Evolutionary conservation across 2,113 vertebrate genomes (phyloP), one percentile per base, ranked within the genome.

Genomic region (Sinocyclocheilus maitianheensis): DNA sequence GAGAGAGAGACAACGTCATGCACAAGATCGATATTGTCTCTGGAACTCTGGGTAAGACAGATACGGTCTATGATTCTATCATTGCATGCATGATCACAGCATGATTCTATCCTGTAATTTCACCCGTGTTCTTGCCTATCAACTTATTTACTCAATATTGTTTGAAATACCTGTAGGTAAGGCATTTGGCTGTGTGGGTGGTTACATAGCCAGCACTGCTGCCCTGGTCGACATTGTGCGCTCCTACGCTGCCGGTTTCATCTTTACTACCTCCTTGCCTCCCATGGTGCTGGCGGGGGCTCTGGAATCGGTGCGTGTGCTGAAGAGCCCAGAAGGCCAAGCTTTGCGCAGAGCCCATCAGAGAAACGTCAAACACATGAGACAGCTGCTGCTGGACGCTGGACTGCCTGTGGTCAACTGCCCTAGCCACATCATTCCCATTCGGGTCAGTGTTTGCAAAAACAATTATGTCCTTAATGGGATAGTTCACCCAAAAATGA

Each of bases 351-450:
- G 97, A 20, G 91, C 96, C 53, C 97, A 98, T 87, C 97, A 98
- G 93, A 96, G 97, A 78, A 97, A 98, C 0, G 97, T 97, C 87
- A 97, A 97, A 88, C 95, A 96, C 92, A 96, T 98, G 97, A 95
- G 97, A 71, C 97, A 97, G 89, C 95, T 97, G 88, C 95, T 98
- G 63, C 94, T 97, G 96, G 97, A 97, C 58, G 95, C 93, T 22
- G 96, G 97, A 12, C 94, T 98, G 88, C 97, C 97, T 0, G 96
- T 97, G 87, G 92, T 97, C 91, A 96, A 96, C 92, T 97, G 97
- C 63, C 97, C 96, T 90, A 98, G 97, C 84, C 97, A 98, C 93
- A 98, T 98, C 93, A 97, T 98, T 87, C 97, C 97, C 48, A 97
- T 98, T 43, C 88, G 91, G 94, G 97, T 98, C 89, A 75, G 93